phyloP scores from a whole-genome alignment of 1,140 invertebrate genomes.

The Apis dorsata region DNA sequence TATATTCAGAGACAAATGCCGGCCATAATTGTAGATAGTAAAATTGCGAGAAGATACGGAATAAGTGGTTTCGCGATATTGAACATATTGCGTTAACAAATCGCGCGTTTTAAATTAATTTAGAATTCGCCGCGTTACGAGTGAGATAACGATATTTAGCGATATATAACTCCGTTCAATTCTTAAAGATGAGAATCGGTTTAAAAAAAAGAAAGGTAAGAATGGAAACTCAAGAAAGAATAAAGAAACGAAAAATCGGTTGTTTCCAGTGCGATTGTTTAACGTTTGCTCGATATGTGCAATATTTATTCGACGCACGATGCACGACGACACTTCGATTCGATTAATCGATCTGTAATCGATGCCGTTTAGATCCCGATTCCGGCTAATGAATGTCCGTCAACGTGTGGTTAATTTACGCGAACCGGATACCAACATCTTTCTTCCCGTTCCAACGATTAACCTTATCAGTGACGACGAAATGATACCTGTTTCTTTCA shows the following conservation, averaged over 20 bases:
- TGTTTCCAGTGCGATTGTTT: too few species aligned
- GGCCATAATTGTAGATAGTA: too few species aligned
- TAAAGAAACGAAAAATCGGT: slow-evolving; percentile 22
- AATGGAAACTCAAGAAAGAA: background rate
- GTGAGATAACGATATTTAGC: too few species aligned
- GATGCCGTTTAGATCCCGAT: slow-evolving; percentile 11
- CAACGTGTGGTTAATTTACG: slow-evolving; percentile 39
- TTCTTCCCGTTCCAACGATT: slow-evolving; percentile 20
- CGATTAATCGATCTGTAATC: slow-evolving; percentile 33
- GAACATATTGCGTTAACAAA: too few species aligned
- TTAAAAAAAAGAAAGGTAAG: too few species aligned
- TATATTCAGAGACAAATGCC: slow-evolving; percentile 39
- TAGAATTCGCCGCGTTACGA: too few species aligned
- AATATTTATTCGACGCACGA: background rate
- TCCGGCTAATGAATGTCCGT: slow-evolving; percentile 50
- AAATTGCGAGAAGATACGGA: background rate
- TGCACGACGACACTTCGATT: slow-evolving; percentile 36
- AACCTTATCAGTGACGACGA: slow-evolving; percentile 48
- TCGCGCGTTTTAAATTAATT: too few species aligned
- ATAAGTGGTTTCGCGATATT: too few species aligned
- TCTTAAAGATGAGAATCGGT: too few species aligned
- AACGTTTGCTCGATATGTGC: background rate
- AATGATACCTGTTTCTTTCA: slow-evolving; percentile 37
- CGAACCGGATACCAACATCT: slow-evolving; percentile 14
- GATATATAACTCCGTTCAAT: too few species aligned